A percentile compares a stretch with the other conserved stretches of the same genome.
These are phyloP conservation scores for Dynastes hyllus DNA, from an alignment of 2,888 invertebrate species.

Conservation along the genomic window DNA sequence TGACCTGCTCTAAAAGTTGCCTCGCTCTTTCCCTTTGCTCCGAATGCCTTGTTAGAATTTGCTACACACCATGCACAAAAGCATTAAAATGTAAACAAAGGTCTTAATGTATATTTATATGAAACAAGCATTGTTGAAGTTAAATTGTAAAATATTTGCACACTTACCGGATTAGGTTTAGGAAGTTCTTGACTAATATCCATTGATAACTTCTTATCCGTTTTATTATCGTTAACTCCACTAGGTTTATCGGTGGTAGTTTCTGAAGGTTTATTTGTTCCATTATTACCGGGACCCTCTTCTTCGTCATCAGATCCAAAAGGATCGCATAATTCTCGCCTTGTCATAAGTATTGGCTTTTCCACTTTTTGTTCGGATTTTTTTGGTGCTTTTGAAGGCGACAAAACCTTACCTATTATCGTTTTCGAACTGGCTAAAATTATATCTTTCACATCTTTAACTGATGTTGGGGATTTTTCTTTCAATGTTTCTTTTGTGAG, in stretches of 20 bases:
- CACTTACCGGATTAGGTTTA: constrained; percentile 68
- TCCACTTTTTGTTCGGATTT: constrained; percentile 68
- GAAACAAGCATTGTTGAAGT: constrained; percentile 7
- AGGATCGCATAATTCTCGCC: constrained; percentile 89
- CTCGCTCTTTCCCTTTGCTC: constrained; percentile 90
- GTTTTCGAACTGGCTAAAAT: constrained; percentile 81
- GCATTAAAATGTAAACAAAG: constrained; percentile 54
- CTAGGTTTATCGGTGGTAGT: constrained; percentile 58
- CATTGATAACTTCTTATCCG: constrained; percentile 48
- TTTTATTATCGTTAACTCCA: constrained; percentile 26
- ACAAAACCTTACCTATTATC: constrained; percentile 82
- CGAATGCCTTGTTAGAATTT: constrained; percentile 85
- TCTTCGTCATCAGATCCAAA: constrained; percentile 94
- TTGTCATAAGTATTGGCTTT: constrained; percentile 81
- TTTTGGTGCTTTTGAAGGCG: constrained; percentile 82
- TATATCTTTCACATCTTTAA: constrained; percentile 82
- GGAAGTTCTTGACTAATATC: constrained; percentile 64
- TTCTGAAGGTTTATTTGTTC: constrained; percentile 59
- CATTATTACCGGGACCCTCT: constrained; percentile 56
- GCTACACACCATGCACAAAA: constrained; percentile 73
- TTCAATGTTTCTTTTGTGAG: constrained; percentile 53
- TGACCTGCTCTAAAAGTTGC: constrained; percentile 86
- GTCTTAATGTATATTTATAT: not conserved
- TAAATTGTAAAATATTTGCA: constrained; percentile 25
- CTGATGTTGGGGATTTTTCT: constrained; percentile 75